Evolutionary conservation across 2,888 invertebrate species (phyloP).

Genomic region (Hirtodrosophila duncani): DNA sequence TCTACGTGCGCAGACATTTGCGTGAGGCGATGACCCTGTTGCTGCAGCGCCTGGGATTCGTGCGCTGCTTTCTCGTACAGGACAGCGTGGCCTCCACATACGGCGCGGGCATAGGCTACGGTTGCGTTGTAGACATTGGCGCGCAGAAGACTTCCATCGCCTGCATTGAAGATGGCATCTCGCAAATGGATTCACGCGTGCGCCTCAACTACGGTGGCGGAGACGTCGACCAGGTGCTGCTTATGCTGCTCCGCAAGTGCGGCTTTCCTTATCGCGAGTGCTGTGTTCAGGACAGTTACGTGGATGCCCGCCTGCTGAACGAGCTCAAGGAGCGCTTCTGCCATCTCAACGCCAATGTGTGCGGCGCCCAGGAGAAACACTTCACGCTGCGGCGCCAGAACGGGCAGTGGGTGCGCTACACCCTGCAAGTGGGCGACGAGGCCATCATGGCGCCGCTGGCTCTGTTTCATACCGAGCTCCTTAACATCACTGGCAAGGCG

Average conservation of each 20-base stretch:
- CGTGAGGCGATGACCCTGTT: slow-evolving; percentile 90
- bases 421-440: slow-evolving; percentile 91
- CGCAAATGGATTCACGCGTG: slow-evolving; percentile 90
- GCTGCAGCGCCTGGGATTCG: slow-evolving; percentile 89
- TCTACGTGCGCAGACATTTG: slow-evolving; percentile 90
- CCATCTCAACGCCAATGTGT: slow-evolving; percentile 92
- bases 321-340: slow-evolving; percentile 93
- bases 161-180: slow-evolving; percentile 97
- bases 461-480: slow-evolving; percentile 90
- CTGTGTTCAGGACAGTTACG: slow-evolving; percentile 83
- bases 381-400: slow-evolving; percentile 83
- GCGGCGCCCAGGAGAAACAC: slow-evolving; percentile 91
- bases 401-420: slow-evolving; percentile 84
- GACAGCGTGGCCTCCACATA: slow-evolving; percentile 92
- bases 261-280: slow-evolving; percentile 93
- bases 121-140: slow-evolving; percentile 96
- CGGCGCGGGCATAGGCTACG: slow-evolving; percentile 89
- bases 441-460: slow-evolving; percentile 93
- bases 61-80: slow-evolving; percentile 82
- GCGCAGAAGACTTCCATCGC: slow-evolving; percentile 97
- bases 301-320: slow-evolving; percentile 89
- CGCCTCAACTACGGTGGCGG: slow-evolving; percentile 93
- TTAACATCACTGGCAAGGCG: slow-evolving; percentile 88
- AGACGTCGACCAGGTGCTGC: slow-evolving; percentile 93
- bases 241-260: slow-evolving; percentile 92